A percentile compares a stretch with the other conserved stretches of the same genome.
Conservation (phyloP, 1,140 invertebrate species). For the Uloborus diversus region DNA sequence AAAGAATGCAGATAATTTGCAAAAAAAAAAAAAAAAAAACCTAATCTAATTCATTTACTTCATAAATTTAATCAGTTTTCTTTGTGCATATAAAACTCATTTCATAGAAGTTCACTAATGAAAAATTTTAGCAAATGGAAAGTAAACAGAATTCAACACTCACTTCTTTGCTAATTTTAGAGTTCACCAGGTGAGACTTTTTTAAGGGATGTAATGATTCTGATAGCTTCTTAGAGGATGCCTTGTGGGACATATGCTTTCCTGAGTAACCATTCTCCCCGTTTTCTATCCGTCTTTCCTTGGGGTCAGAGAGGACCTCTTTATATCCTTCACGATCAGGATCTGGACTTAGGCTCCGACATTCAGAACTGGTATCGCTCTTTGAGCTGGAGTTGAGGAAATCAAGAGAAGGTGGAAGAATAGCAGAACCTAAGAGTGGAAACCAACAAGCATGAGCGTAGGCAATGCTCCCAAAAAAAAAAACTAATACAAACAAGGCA, state of each 20-base stretch:
- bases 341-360: slow-evolving; percentile 50
- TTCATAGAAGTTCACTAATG: background rate
- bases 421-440: slow-evolving; percentile 72
- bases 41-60: too few species aligned
- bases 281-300: slow-evolving; percentile 17
- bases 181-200: background rate
- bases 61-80: too few species aligned
- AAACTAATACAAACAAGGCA: too few species aligned
- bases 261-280: slow-evolving; percentile 20
- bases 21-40: too few species aligned
- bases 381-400: slow-evolving; percentile 73
- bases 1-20: too few species aligned
- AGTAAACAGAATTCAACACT: background rate
- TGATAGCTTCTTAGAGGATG: slow-evolving; percentile 11
- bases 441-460: background rate
- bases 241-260: slow-evolving; percentile 11
- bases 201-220: background rate
- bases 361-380: slow-evolving; percentile 55
- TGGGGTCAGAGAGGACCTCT: background rate
- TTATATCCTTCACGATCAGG: slow-evolving; percentile 14
- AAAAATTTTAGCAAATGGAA: background rate
- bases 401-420: slow-evolving; percentile 77
- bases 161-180: slow-evolving; percentile 22
- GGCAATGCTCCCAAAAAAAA: too few species aligned
- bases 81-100: too few species aligned